phyloP scores from a whole-genome alignment of 2,113 vertebrate genomes.

The Larimichthys polyactis region DNA sequence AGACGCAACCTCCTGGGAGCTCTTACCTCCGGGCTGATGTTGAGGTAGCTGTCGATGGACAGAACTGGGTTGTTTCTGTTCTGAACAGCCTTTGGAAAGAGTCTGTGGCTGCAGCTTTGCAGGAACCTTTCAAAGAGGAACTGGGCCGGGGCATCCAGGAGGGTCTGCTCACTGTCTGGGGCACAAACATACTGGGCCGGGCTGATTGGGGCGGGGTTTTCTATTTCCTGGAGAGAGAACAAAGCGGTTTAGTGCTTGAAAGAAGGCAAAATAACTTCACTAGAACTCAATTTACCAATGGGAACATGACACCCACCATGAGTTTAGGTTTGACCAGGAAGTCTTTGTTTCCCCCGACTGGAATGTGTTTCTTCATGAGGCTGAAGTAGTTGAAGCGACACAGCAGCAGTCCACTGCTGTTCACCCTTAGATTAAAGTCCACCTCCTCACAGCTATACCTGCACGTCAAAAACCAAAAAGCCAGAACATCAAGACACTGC shows the following conservation, averaged over 20 bases:
- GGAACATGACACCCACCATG: constrained; percentile 82
- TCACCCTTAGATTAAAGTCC: constrained; percentile 95
- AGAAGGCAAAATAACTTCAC: neutral
- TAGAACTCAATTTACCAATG: neutral
- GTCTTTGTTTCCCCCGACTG: constrained; percentile 92
- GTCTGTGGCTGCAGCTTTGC: constrained; percentile 91
- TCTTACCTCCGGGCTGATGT: constrained; percentile 94
- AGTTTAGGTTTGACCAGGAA: constrained; percentile 94
- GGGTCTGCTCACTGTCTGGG: constrained; percentile 95
- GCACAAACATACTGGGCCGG: constrained; percentile 96
- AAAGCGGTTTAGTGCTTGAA: neutral
- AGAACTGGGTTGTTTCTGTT: constrained; percentile 93
- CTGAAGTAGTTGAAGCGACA: constrained; percentile 98
- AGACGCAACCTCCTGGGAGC: neutral
- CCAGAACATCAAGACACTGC: neutral
- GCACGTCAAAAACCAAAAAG: neutral
- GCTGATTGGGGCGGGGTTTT: constrained; percentile 86
- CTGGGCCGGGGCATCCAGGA: constrained; percentile 93
- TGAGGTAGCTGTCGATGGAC: constrained; percentile 97
- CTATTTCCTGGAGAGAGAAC: constrained; percentile 85
- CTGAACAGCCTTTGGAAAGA: constrained; percentile 93
- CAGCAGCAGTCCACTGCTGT: constrained; percentile 93
- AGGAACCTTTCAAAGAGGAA: constrained; percentile 98
- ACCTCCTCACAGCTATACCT: constrained; percentile 98
- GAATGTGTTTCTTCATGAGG: constrained; percentile 97